Conservation (phyloP, 2,113 vertebrate species). For the Larimichthys crocea region DNA sequence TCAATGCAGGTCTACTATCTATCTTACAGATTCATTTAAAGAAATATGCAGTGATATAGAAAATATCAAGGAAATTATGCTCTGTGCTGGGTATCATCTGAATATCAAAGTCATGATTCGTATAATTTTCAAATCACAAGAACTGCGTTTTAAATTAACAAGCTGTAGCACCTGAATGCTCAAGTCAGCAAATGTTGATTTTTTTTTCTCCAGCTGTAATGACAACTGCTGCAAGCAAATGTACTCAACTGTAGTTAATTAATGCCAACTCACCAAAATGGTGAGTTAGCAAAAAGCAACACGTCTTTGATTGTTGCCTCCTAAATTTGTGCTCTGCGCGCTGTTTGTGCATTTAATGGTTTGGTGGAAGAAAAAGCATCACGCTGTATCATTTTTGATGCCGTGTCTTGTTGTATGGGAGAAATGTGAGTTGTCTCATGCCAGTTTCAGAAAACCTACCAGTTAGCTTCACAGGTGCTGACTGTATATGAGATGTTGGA, state of each 20-base stretch:
- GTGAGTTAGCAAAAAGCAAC: background rate
- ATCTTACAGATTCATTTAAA: background rate
- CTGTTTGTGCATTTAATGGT: background rate
- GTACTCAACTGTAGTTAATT: background rate
- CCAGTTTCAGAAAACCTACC: too few relatives aligned
- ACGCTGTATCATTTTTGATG: background rate
- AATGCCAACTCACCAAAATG: background rate
- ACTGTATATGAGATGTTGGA: background rate
- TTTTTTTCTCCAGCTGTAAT: background rate
- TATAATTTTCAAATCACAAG: background rate
- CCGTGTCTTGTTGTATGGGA: too few relatives aligned
- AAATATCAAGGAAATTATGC: background rate
- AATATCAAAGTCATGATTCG: background rate
- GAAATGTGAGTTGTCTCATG: too few relatives aligned
- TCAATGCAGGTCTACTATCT: background rate
- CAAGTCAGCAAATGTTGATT: background rate
- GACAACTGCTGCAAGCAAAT: background rate
- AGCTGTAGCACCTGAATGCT: background rate
- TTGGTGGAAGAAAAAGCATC: background rate
- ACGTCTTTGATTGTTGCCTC: background rate
- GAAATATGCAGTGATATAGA: background rate
- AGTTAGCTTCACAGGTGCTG: too few relatives aligned
- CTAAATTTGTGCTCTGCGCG: background rate
- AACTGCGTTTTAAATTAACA: background rate
- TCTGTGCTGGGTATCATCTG: background rate